These are phyloP conservation scores for Dasysyrphus albostriatus DNA, from an alignment of 2,888 invertebrate genomes.

Conservation along the genomic window DNA sequence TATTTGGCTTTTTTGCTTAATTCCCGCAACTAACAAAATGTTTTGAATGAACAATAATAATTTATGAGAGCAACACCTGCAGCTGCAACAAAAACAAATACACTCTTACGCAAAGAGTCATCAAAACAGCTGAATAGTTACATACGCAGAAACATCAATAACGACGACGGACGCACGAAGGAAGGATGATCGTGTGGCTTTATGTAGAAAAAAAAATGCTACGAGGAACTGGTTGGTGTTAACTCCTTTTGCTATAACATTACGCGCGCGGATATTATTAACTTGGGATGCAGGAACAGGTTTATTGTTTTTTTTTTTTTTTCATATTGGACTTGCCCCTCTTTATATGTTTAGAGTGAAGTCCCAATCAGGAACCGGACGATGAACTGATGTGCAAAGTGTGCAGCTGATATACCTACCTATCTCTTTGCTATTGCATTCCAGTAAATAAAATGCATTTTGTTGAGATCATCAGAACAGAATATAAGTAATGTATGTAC, in stretches of 20 bases:
- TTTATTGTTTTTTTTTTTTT: constrained; percentile 28
- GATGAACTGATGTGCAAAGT: constrained; percentile 54
- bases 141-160: constrained; percentile 23
- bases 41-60: constrained; percentile 27
- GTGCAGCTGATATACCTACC: constrained; percentile 56
- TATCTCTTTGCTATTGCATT: constrained; percentile 8
- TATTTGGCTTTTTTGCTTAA: constrained; percentile 44
- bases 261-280: constrained; percentile 60
- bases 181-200: constrained; percentile 19
- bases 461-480: constrained; percentile 46
- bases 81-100: constrained; percentile 19
- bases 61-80: constrained; percentile 71
- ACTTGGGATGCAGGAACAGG: constrained; percentile 53
- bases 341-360: constrained; percentile 9
- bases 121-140: constrained; percentile 38
- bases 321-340: not conserved
- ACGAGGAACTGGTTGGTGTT: constrained; percentile 55
- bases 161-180: not conserved
- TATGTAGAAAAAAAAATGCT: constrained; percentile 16
- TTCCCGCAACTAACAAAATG: constrained; percentile 20
- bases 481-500: not conserved
- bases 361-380: constrained; percentile 41
- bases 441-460: constrained; percentile 52
- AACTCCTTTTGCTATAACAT: constrained; percentile 65
- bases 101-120: not conserved